Conservation (phyloP, 2,888 invertebrate genomes). For the Girardia tigrina region DNA sequence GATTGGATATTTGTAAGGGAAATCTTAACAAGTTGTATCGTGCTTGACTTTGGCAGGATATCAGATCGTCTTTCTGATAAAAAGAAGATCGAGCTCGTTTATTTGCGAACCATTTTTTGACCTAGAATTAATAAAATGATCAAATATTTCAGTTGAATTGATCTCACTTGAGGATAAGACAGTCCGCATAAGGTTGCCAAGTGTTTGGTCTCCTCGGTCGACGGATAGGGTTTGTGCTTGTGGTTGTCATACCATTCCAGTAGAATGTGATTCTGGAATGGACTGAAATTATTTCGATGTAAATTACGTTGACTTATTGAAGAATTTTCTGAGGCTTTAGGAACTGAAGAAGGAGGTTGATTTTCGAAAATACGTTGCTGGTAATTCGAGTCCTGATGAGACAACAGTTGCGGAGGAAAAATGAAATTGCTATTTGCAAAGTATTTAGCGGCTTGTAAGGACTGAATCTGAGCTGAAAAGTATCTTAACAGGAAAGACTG, state of each 20-base stretch:
- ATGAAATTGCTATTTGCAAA: neutral
- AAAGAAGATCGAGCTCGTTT: constrained; percentile 33
- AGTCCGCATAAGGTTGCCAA: constrained; percentile 27
- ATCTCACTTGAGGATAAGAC: constrained; percentile 31
- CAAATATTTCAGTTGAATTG: neutral
- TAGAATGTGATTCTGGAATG: constrained; percentile 32
- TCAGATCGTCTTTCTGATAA: neutral
- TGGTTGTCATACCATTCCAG: constrained; percentile 32
- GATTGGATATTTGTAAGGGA: neutral
- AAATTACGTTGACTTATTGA: constrained; percentile 24
- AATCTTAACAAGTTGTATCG: neutral
- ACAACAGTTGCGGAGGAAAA: neutral
- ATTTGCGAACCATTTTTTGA: constrained; percentile 36
- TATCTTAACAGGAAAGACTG: neutral
- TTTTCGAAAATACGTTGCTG: neutral
- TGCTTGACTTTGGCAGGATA: neutral
- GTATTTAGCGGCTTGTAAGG: neutral
- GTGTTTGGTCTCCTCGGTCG: constrained; percentile 35
- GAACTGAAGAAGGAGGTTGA: neutral
- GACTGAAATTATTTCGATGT: constrained; percentile 35
- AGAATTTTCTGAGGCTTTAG: neutral
- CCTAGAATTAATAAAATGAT: constrained; percentile 27
- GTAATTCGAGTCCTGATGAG: neutral
- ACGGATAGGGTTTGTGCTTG: constrained; percentile 33
- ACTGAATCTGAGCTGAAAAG: neutral